Evolutionary conservation across 2,113 vertebrate species (phyloP).

Genomic region (Apistogramma diplotaenia): DNA sequence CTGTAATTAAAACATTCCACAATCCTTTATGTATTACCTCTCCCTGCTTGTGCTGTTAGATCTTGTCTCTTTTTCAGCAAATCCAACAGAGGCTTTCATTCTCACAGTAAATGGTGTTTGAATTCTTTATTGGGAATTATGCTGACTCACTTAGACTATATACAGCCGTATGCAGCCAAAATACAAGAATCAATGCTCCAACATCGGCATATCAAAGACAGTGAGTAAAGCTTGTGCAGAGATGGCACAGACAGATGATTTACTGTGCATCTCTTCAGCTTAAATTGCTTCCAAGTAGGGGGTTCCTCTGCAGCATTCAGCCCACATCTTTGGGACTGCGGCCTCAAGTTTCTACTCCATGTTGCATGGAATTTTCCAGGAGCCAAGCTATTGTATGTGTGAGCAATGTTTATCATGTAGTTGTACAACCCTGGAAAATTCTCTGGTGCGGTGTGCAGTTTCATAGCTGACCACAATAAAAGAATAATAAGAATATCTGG

Average conservation of each 20-base stretch:
- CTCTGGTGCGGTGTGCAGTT: conserved; percentile 27
- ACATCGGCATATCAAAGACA: conserved; percentile 36
- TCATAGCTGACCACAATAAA: conserved; percentile 38
- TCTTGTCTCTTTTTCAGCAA: conserved; percentile 31
- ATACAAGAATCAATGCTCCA: not conserved
- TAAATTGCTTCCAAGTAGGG: conserved; percentile 54
- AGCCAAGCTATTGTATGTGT: conserved; percentile 35
- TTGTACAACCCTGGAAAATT: conserved; percentile 39
- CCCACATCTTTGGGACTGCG: conserved; percentile 23
- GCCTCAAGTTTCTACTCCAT: conserved; percentile 46
- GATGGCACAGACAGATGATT: conserved; percentile 39
- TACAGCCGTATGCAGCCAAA: not conserved
- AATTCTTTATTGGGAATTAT: not conserved
- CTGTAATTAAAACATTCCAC: conserved; percentile 77
- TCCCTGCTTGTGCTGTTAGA: conserved; percentile 44
- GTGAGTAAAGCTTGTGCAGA: conserved; percentile 6
- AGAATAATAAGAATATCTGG: conserved; percentile 24
- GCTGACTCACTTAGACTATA: conserved; percentile 12
- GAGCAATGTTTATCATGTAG: conserved; percentile 44
- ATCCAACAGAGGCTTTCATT: conserved; percentile 23
- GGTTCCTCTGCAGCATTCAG: conserved; percentile 50
- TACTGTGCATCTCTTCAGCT: conserved; percentile 27
- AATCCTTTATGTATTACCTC: conserved; percentile 57
- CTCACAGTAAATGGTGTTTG: not conserved
- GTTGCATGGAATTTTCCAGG: conserved; percentile 45